Base-by-base conservation (phyloP, 2,888 invertebrate genomes). In the Mythimna lalbum region DNA sequence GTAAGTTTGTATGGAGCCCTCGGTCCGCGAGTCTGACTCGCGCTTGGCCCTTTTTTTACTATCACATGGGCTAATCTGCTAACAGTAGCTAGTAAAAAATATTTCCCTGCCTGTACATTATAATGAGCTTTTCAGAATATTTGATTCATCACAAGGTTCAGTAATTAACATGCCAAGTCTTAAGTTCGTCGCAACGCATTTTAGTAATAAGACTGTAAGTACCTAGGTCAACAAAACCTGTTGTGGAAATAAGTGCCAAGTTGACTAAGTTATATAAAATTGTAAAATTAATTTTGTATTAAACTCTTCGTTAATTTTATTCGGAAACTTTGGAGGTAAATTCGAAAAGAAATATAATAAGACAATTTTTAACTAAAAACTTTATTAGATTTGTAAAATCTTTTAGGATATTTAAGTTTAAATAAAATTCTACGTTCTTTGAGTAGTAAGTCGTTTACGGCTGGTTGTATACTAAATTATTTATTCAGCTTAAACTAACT, bases 201-300 rank as follows among this genome's bases (percentile, higher is more conserved):
- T 39, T 19, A 59, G 64, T 76, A 81, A 60, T 81, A 76, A 81
- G 52, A 63, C 81, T 70, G 55, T 61, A 78, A 82, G 52, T 70
- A n/a, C n/a, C n/a, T n/a, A 53, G 78, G 78, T 81, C 65, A 81
- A 77, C 63, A 39, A 50, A 43, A 17, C 19, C 43, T 17, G 43
- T 43, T 17, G 43, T 43, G 43, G 43, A 43, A 43, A 14, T 39
- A 31, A 50, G 50, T 65, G 63, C 53, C 56, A 76, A 69, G 75
- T 75, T 39, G 39, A 73, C 27, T 56, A 61, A 78, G 39, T 73
- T 78, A 73, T 39, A 63, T 63, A 63, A 63, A 75, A 67, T 80
- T 66, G 3, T 43, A 43, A 17, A 79, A 80, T 76, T 62, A 63
- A 74, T 66, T 80, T 62, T 19, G 47, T 55, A 78, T 39, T 72